phyloP scores from a whole-genome alignment of 2,797 vertebrate species.

The Triplophysa yarkandensis region DNA sequence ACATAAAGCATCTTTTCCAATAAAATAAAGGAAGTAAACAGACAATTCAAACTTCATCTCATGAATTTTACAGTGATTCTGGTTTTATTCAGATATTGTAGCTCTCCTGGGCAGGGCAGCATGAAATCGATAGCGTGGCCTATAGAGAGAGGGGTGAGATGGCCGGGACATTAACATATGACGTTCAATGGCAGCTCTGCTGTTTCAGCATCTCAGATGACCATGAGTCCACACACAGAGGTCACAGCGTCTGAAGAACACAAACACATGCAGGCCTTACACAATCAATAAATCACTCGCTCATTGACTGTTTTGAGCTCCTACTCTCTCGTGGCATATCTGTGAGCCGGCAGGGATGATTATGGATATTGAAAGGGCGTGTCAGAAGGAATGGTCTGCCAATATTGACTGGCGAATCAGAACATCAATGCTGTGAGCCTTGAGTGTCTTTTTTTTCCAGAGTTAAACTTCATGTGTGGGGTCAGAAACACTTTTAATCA shows the following conservation, averaged over 20 bases:
- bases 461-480: not conserved
- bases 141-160: not conserved
- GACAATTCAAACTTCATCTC: too few relatives aligned
- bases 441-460: not conserved
- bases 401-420: slow-evolving; percentile 4
- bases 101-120: slow-evolving; percentile 4
- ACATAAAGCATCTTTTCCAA: too few relatives aligned
- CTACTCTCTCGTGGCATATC: not conserved
- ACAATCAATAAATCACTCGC: slow-evolving; percentile 30
- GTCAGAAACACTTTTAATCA: not conserved
- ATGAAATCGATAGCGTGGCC: slow-evolving; percentile 12
- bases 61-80: not conserved
- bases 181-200: slow-evolving; percentile 16
- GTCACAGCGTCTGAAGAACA: slow-evolving; percentile 50
- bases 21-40: too few relatives aligned
- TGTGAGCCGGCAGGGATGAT: not conserved
- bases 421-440: not conserved
- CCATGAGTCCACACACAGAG: not conserved
- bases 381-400: not conserved
- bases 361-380: slow-evolving; percentile 17
- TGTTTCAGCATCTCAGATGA: slow-evolving; percentile 40
- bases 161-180: slow-evolving; percentile 35
- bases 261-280: slow-evolving; percentile 23
- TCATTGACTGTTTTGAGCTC: slow-evolving; percentile 12
- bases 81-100: not conserved